Conservation (phyloP, 1,140 invertebrate genomes). For the Drosophila pseudoobscura region DNA sequence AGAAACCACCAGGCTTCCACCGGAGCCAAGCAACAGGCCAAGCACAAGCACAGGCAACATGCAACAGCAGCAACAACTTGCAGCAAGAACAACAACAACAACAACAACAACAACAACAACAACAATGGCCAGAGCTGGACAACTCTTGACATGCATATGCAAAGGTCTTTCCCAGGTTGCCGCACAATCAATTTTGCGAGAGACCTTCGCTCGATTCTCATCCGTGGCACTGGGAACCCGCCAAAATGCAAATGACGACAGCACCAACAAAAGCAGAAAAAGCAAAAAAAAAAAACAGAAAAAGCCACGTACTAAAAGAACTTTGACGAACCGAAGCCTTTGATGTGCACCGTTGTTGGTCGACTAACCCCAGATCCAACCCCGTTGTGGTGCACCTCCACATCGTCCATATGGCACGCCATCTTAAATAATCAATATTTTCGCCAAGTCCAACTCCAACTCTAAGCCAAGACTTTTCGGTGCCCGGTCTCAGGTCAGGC, state of each 20-base stretch:
- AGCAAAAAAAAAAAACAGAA: neutral
- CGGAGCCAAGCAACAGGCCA: slow-evolving; percentile 59
- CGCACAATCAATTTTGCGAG: slow-evolving; percentile 54
- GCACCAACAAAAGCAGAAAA: slow-evolving; percentile 4
- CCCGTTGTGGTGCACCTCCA: neutral
- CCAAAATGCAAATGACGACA: slow-evolving; percentile 74
- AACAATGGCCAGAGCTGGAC: slow-evolving; percentile 46
- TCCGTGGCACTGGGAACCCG: slow-evolving; percentile 47
- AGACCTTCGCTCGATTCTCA: slow-evolving; percentile 58
- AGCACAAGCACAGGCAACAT: slow-evolving; percentile 18
- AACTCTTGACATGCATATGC: slow-evolving; percentile 78
- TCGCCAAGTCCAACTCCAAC: slow-evolving; percentile 6
- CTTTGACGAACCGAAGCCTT: slow-evolving; percentile 68
- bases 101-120: slow-evolving; percentile 45
- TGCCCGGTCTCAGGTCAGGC: neutral
- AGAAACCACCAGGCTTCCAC: slow-evolving; percentile 68
- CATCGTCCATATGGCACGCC: slow-evolving; percentile 42
- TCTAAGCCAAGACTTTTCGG: neutral
- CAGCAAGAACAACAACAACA: slow-evolving; percentile 29
- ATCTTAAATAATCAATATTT: slow-evolving; percentile 55
- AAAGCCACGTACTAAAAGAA: slow-evolving; percentile 30
- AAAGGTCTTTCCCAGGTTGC: slow-evolving; percentile 77
- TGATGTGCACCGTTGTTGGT: slow-evolving; percentile 67
- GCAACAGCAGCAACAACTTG: slow-evolving; percentile 25
- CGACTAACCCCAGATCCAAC: slow-evolving; percentile 22